Conservation (phyloP, 2,888 invertebrate genomes). For the Caenorhabditis auriculariae region DNA sequence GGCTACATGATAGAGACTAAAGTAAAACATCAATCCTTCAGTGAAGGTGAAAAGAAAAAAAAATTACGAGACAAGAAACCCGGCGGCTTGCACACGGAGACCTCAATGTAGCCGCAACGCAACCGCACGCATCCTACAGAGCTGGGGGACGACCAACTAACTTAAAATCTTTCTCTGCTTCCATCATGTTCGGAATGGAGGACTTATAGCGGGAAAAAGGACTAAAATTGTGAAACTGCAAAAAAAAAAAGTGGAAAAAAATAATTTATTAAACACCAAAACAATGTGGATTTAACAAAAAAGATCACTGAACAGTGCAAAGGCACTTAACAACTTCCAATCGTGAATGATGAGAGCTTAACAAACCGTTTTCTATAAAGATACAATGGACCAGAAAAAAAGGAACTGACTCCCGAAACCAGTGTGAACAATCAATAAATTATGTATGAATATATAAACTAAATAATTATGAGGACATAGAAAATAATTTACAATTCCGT, state of each 20-base stretch:
- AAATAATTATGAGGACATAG: conserved; percentile 8
- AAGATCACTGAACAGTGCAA: too few species aligned
- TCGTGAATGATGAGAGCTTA: background rate
- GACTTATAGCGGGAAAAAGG: too few species aligned
- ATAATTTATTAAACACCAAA: background rate
- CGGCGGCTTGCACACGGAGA: conserved; percentile 8
- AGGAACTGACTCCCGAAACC: background rate
- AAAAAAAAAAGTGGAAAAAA: background rate
- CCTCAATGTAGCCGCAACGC: conserved; percentile 34
- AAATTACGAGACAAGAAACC: conserved; percentile 7
- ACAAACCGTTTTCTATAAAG: background rate
- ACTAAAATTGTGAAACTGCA: too few species aligned
- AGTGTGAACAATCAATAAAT: conserved; percentile 21
- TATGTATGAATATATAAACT: conserved; percentile 11
- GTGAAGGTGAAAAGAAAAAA: background rate
- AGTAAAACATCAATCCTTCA: background rate
- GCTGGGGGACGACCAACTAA: conserved; percentile 16
- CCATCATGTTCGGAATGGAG: too few species aligned
- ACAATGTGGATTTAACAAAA: too few species aligned
- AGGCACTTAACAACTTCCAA: background rate
- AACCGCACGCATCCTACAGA: conserved; percentile 32
- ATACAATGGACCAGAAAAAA: background rate
- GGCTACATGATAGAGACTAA: background rate
- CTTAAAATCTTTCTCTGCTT: conserved; percentile 9
- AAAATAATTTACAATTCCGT: conserved; percentile 50